Evolutionary conservation across 2,797 vertebrate genomes (phyloP).

Genomic region (Gallinago stenura): DNA sequence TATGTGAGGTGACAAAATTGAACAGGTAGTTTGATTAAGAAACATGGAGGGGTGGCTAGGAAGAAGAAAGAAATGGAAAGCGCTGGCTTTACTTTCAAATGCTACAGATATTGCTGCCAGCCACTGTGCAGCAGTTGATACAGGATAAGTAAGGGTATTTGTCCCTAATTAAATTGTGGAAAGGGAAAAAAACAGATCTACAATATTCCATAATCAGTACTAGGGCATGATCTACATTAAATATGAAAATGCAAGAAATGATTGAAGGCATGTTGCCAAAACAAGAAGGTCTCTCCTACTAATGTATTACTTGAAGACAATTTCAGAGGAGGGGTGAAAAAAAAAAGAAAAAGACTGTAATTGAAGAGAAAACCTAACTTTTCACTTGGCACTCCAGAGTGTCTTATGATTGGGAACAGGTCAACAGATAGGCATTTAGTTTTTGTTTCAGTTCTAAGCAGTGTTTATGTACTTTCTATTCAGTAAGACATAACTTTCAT

Average conservation of each 20-base stretch:
- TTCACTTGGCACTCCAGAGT: not conserved
- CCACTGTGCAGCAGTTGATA: not conserved
- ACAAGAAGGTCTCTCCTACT: not conserved
- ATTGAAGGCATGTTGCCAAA: not conserved
- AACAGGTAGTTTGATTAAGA: not conserved
- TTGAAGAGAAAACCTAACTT: not conserved
- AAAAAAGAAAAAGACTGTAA: accelerated
- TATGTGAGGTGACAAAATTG: not conserved
- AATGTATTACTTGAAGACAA: not conserved
- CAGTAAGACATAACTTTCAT: not conserved
- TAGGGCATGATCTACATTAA: not conserved
- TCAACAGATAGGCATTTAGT: not conserved
- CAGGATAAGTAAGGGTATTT: not conserved
- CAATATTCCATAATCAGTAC: not conserved
- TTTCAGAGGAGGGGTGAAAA: not conserved
- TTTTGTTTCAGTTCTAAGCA: not conserved
- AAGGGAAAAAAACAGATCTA: not conserved
- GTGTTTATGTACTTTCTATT: not conserved
- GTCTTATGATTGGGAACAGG: not conserved
- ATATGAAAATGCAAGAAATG: not conserved
- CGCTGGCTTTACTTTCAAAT: not conserved
- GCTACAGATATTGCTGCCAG: not conserved
- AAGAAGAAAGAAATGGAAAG: not conserved
- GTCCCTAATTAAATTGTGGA: not conserved
- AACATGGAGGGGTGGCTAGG: not conserved